Evolutionary conservation across 2,113 vertebrate species (phyloP), one percentile per base, ranked within the genome.

Genomic region (Chlorodrepanis virens): DNA sequence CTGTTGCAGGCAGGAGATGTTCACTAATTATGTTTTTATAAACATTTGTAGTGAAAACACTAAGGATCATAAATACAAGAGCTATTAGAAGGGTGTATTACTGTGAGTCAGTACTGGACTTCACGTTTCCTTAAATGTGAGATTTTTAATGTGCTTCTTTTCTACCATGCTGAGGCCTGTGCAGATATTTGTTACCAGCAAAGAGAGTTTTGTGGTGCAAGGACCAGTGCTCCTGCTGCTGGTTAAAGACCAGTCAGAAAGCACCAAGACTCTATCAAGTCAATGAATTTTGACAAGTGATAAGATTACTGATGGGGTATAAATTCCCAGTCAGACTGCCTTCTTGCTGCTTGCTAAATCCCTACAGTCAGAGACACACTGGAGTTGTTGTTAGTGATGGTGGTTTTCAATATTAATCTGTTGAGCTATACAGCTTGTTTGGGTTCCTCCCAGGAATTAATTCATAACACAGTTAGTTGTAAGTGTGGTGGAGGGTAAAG

Each of bases 381-480:
- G 27, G 11, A 37, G 29, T 53, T 68, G 16, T 25, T 10, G 0
- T 33, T 61, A 61, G n/a, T 2, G 1, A 23, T 44, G 9, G 0
- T 0, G 54, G 70, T 82, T 72, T 68, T n/a, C 13, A 19, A 72
- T 57, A 84, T 56, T 25, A 42, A 1, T 63, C n/a, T 56, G 14
- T 56, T 92, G 59, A 83, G 35, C 49, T 81, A 33, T 17, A 27
- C 27, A 50, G 12, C 25, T 53, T 74, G 5, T 60, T 90, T 45
- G 17, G 13, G 47, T 29, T 69, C 29, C 5, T 61, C 40, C 81
- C 2, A 14, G 50, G 24, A 91, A 69, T 69, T 47, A 60, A 29
- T 85, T 83, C 54, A 47, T 42, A 39, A 61, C 16, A 42, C 7
- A 45, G 10, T 53, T 53, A 45, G 10, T 53, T 53, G 52, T 39